phyloP scores from a whole-genome alignment of 2,888 invertebrate genomes.

The Netelia virgata region DNA sequence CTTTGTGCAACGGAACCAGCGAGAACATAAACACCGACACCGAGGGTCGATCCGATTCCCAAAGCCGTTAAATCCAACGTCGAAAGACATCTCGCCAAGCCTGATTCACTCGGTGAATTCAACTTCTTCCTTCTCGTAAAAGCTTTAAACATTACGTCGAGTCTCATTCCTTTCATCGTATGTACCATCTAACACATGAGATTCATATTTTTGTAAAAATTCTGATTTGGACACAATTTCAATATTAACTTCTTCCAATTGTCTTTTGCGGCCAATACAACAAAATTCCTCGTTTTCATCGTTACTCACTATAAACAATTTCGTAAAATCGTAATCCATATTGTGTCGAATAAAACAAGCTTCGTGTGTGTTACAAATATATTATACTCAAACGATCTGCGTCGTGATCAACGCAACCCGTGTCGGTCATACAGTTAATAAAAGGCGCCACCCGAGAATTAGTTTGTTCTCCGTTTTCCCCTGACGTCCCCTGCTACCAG shows the following conservation, averaged over 20 bases:
- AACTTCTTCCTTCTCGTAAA: constrained; percentile 78
- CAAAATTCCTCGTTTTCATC: background rate
- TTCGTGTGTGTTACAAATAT: constrained; percentile 15
- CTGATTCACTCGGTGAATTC: constrained; percentile 69
- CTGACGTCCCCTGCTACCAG: constrained; percentile 21
- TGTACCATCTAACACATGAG: constrained; percentile 70
- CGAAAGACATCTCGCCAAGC: constrained; percentile 90
- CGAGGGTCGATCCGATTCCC: constrained; percentile 93
- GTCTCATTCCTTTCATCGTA: constrained; percentile 70
- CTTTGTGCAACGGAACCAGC: constrained; percentile 94
- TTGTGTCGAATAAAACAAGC: background rate
- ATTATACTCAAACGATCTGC: constrained; percentile 15
- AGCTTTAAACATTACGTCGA: constrained; percentile 68
- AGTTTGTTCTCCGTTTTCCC: constrained; percentile 58
- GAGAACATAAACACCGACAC: constrained; percentile 96
- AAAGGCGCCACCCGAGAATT: constrained; percentile 56
- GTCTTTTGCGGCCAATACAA: background rate
- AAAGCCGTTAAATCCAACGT: constrained; percentile 94
- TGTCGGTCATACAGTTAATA: constrained; percentile 47
- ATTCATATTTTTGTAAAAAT: constrained; percentile 18
- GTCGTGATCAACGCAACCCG: constrained; percentile 17
- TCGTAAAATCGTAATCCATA: constrained; percentile 67
- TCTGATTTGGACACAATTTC: background rate
- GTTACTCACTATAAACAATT: constrained; percentile 66
- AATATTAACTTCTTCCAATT: background rate